phyloP scores from a whole-genome alignment of 2,888 invertebrate genomes.

The Ferdinandea cuprea region DNA sequence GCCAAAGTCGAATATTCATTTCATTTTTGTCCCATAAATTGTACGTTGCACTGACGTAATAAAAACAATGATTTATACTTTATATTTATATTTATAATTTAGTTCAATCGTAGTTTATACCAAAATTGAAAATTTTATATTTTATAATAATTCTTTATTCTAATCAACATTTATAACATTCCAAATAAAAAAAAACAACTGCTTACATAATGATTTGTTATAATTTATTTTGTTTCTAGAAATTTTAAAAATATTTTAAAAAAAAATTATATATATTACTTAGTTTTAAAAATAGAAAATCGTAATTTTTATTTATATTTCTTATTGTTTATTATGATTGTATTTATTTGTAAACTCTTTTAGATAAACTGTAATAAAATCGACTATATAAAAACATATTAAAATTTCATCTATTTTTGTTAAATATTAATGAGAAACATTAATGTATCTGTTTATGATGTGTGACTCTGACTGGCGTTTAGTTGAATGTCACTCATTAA shows the following conservation, averaged over 20 bases:
- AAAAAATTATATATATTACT: background rate
- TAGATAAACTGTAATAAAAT: slow-evolving; percentile 3
- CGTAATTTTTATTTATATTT: slow-evolving; percentile 3
- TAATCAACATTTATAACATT: slow-evolving; percentile 54
- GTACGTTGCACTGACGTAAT: background rate
- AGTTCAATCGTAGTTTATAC: slow-evolving; percentile 59
- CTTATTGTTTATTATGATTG: slow-evolving; percentile 13
- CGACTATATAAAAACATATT: background rate
- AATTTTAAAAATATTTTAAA: too few relatives aligned
- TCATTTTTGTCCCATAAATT: slow-evolving; percentile 5
- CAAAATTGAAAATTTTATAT: slow-evolving; percentile 44
- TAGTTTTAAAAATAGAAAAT: background rate
- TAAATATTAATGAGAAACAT: too few relatives aligned
- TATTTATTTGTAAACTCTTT: slow-evolving; percentile 61
- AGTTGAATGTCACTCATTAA: too few relatives aligned
- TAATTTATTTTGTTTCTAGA: too few relatives aligned
- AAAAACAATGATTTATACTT: background rate
- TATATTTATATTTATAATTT: background rate
- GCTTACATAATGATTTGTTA: too few relatives aligned
- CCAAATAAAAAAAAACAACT: slow-evolving; percentile 57
- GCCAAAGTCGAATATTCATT: background rate
- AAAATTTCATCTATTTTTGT: background rate
- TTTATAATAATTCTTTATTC: slow-evolving; percentile 23
- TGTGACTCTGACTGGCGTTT: too few relatives aligned
- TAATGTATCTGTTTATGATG: too few relatives aligned